Evolutionary conservation across 1,140 invertebrate genomes (phyloP), one percentile per base, ranked within the genome.

Genomic region (Trinorchestia longiramus): DNA sequence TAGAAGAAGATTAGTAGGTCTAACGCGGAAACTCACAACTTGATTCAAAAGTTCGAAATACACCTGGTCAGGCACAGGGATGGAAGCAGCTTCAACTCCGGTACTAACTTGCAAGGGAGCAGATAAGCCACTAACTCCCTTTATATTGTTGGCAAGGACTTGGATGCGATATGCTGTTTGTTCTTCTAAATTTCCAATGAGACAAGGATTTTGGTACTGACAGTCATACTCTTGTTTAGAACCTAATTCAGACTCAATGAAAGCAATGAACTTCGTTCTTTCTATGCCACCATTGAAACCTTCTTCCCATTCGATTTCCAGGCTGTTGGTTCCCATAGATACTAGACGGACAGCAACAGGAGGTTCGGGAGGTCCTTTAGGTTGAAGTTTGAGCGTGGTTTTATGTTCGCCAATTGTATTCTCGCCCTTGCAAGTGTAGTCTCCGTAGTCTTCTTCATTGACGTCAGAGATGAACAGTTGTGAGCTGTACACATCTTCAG

Each of bases 221-320:
- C 99, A 99, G 96, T 99, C 98, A 88, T 98, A 98, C 97, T 99
- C 98, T 96, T 98, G 98, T 98, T 98, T 98, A 96, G 98, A 98
- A 0, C 98, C 97, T 3, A 98, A 97, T 1, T 98, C 97, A 0
- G 98, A 97, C 41, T 15, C 91, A 41, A 97, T 97, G 57, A 96
- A 96, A 6, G 99, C 98, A 97, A 98, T 98, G 97, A 98, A 99
- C 97, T 99, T 99, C 0, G 98, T 99, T 96, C 98, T 98, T 36
- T 98, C 98, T 57, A 99, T 97, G 0, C 99, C 99, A 0, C 99
- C 99, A 97, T 99, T 98, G 97, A 99, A 99, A 0, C 99, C 99
- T 0, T 98, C 98, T 96, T 98, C 98, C 99, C 99, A 99, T 57
- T 98, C 97, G 0, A 99, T 97, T 0, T 98, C 98, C 0, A 99